Percentiles rank a stretch among this genome's conserved stretches.
phyloP scores from a whole-genome alignment of 2,113 vertebrate genomes.

The Chauna torquata region DNA sequence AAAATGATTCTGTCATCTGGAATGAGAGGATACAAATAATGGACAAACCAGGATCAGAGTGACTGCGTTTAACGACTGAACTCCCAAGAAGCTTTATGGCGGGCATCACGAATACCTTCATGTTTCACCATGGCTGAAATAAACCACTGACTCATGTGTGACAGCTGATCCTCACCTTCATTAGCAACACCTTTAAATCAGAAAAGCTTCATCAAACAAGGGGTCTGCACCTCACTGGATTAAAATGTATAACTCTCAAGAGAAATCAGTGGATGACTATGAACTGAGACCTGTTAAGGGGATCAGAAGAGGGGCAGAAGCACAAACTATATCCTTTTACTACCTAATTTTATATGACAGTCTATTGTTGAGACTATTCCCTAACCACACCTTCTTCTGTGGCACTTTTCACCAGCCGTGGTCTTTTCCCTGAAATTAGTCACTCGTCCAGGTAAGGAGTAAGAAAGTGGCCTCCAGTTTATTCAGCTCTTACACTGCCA shows the following conservation, averaged over 20 bases:
- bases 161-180: background rate
- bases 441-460: background rate
- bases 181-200: background rate
- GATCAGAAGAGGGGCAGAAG: background rate
- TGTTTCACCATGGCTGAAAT: background rate
- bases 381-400: background rate
- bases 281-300: background rate
- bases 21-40: slow-evolving; percentile 51
- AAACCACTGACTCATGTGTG: background rate
- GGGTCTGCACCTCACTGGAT: background rate
- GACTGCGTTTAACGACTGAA: background rate
- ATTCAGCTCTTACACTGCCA: background rate
- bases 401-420: background rate
- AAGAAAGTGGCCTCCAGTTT: background rate
- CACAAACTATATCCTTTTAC: accelerated
- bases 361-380: background rate
- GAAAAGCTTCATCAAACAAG: background rate
- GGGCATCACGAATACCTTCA: background rate
- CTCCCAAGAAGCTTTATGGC: background rate
- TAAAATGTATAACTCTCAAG: background rate
- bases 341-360: background rate
- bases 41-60: background rate
- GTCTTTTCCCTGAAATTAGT: background rate
- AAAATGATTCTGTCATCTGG: slow-evolving; percentile 36
- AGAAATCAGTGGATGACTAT: background rate